These are phyloP conservation scores for Cheilosia impressa DNA, from an alignment of 2,888 invertebrate species.

Conservation along the genomic window DNA sequence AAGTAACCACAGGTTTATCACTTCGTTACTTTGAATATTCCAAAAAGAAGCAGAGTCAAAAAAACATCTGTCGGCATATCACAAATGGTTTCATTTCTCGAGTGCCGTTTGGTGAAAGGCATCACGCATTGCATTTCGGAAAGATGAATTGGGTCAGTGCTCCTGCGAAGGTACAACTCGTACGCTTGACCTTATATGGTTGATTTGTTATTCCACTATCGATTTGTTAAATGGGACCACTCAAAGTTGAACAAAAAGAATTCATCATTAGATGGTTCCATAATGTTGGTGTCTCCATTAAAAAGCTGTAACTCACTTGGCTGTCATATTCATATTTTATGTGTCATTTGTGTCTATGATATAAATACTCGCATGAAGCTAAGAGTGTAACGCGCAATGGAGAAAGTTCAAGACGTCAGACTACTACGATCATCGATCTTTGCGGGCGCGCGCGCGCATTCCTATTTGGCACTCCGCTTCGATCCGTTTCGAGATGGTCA, in stretches of 20 bases:
- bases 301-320: conserved; percentile 33
- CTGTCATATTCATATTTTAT: conserved; percentile 70
- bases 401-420: conserved; percentile 64
- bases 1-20: no score
- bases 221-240: conserved; percentile 52
- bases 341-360: conserved; percentile 59
- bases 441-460: conserved; percentile 59
- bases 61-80: neutral
- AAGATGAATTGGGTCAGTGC: conserved; percentile 38
- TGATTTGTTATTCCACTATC: conserved; percentile 59
- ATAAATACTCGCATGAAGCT: conserved; percentile 22
- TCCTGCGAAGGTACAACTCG: neutral
- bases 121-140: conserved; percentile 29
- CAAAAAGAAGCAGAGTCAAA: no score
- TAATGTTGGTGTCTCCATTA: conserved; percentile 14
- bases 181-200: conserved; percentile 53
- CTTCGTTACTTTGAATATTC: no score
- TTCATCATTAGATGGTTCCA: conserved; percentile 41
- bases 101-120: conserved; percentile 6
- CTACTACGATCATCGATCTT: conserved; percentile 67
- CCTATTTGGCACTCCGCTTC: conserved; percentile 70
- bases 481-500: conserved; percentile 73
- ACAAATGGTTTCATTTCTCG: neutral
- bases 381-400: conserved; percentile 26
- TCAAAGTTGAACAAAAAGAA: conserved; percentile 22